phyloP scores from a whole-genome alignment of 2,888 invertebrate species.

The Idaea aversata region DNA sequence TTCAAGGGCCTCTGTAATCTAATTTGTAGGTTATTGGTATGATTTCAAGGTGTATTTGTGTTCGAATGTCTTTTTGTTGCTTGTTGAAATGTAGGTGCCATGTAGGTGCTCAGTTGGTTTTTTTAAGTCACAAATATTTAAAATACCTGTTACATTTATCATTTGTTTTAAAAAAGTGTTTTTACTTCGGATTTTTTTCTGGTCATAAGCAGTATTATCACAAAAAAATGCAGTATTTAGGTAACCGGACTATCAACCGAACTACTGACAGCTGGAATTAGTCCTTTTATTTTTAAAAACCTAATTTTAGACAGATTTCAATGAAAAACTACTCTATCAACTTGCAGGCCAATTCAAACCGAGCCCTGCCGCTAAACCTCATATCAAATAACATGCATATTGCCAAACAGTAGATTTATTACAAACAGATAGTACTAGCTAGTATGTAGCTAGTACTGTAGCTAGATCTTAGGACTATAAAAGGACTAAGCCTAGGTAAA shows the following conservation, averaged over 20 bases:
- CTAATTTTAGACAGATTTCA: background rate
- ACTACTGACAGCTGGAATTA: too few relatives aligned
- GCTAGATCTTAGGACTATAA: slow-evolving; percentile 55
- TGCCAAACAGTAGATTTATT: slow-evolving; percentile 67
- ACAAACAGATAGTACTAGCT: slow-evolving; percentile 53
- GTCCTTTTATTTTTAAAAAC: too few relatives aligned
- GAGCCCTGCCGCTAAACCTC: background rate
- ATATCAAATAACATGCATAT: slow-evolving; percentile 37
- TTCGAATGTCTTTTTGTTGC: background rate
- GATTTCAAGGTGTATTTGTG: background rate
- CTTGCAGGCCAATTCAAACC: slow-evolving; percentile 10
- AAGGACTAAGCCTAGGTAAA: slow-evolving; percentile 57
- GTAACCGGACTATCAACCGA: too few relatives aligned
- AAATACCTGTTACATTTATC: background rate
- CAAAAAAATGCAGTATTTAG: too few relatives aligned
- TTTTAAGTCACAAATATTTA: background rate
- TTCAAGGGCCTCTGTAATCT: background rate
- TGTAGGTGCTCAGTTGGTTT: background rate
- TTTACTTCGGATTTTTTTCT: too few relatives aligned
- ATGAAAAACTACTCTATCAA: background rate
- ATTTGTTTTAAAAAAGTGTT: background rate
- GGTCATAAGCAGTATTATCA: too few relatives aligned
- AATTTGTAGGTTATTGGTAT: background rate
- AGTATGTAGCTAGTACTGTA: too few relatives aligned
- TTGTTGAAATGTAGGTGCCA: background rate